A percentile compares a stretch with the other conserved stretches of the same genome.
Evolutionary conservation across 2,113 vertebrate genomes (phyloP).

Genomic region (Anarrhichthys ocellatus): DNA sequence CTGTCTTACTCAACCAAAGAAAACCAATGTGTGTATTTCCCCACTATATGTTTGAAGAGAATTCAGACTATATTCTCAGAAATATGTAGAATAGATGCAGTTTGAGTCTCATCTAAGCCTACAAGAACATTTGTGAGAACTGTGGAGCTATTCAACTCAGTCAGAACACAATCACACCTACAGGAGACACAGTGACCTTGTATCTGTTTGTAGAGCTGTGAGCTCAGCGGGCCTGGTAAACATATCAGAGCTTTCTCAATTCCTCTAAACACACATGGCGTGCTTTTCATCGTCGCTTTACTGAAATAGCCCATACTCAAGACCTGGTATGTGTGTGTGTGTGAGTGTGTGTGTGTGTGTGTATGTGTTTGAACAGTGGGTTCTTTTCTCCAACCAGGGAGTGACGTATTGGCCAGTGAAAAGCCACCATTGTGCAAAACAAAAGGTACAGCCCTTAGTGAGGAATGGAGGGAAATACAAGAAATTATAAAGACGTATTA

Average conservation of each 20-base stretch:
- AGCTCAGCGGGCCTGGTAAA: constrained; percentile 59
- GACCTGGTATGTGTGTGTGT: constrained; percentile 9
- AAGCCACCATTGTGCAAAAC: constrained; percentile 68
- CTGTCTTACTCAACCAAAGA: background rate
- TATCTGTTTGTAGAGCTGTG: constrained; percentile 63
- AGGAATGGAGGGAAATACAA: constrained; percentile 22
- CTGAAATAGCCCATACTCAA: constrained; percentile 15
- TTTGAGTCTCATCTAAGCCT: background rate
- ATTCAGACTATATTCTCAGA: background rate
- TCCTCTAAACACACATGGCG: constrained; percentile 3
- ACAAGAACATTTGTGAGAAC: constrained; percentile 28
- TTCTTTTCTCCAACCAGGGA: constrained; percentile 54
- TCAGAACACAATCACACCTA: constrained; percentile 27
- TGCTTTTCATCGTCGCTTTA: constrained; percentile 13
- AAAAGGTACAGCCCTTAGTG: constrained; percentile 9
- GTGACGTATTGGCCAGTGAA: constrained; percentile 54
- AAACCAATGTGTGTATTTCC: background rate
- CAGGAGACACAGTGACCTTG: constrained; percentile 50
- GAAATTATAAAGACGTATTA: background rate
- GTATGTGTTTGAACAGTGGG: constrained; percentile 53
- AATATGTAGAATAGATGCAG: background rate
- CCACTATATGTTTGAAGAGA: background rate
- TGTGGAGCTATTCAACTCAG: constrained; percentile 7
- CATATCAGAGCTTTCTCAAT: constrained; percentile 25
- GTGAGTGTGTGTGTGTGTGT: constrained; percentile 7